Percentiles rank a stretch among this genome's conserved stretches.
These are phyloP conservation scores for Symphodus melops DNA, from an alignment of 2,113 vertebrate genomes.

Conservation along the genomic window DNA sequence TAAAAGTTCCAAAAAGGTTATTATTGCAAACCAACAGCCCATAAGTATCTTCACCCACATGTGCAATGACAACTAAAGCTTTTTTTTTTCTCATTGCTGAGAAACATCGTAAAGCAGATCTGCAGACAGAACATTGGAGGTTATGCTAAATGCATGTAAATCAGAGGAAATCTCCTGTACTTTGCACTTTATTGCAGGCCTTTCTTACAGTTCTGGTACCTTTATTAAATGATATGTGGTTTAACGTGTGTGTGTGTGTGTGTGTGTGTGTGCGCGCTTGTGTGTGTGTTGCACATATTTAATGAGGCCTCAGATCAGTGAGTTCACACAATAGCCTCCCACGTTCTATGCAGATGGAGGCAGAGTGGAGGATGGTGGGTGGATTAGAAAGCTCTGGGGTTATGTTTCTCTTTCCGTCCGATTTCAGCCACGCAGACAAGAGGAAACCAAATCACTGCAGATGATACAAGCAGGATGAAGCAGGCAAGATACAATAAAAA, in stretches of 20 bases:
- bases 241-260: slow-evolving; percentile 29
- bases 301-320: slow-evolving; percentile 60
- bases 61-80: too few species aligned
- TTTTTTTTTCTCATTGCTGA: slow-evolving; percentile 4
- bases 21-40: too few species aligned
- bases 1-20: too few species aligned
- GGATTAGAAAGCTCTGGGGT: slow-evolving; percentile 75
- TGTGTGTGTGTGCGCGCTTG: slow-evolving; percentile 10
- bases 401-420: slow-evolving; percentile 59
- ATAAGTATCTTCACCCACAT: too few species aligned
- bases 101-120: slow-evolving; percentile 29
- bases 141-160: slow-evolving; percentile 12
- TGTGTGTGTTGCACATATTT: slow-evolving; percentile 41
- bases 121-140: neutral
- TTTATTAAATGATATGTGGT: slow-evolving; percentile 41
- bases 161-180: neutral
- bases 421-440: slow-evolving; percentile 60
- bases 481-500: slow-evolving; percentile 58
- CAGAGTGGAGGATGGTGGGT: slow-evolving; percentile 71
- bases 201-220: slow-evolving; percentile 30
- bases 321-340: slow-evolving; percentile 81
- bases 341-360: slow-evolving; percentile 78
- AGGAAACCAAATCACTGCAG: slow-evolving; percentile 59
- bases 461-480: slow-evolving; percentile 51
- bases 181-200: slow-evolving; percentile 5